phyloP scores from a whole-genome alignment of 2,113 vertebrate genomes.

The Leptocoma aspasia region DNA sequence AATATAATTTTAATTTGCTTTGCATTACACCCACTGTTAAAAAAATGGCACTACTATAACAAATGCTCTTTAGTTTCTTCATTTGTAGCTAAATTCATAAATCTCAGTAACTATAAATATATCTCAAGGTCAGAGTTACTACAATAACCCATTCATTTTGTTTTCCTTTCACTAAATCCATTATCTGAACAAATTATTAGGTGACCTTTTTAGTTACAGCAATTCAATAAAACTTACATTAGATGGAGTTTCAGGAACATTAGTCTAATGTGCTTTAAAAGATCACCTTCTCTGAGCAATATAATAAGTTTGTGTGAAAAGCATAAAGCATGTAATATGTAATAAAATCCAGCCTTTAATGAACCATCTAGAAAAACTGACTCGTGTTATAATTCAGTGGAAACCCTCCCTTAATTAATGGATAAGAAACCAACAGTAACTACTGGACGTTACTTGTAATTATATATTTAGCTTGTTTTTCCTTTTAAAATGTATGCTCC shows the following conservation, averaged over 20 bases:
- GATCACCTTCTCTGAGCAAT: conserved; percentile 86
- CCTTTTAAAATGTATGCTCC: not conserved
- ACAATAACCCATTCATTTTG: conserved; percentile 71
- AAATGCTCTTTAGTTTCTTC: conserved; percentile 40
- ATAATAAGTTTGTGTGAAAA: conserved; percentile 92
- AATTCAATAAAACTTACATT: conserved; percentile 86
- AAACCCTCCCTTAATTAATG: conserved; percentile 72
- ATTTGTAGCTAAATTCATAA: conserved; percentile 51
- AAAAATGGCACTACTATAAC: not conserved
- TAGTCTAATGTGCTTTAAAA: conserved; percentile 89
- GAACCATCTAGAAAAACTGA: conserved; percentile 81
- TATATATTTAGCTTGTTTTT: conserved; percentile 39
- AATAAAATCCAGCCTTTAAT: conserved; percentile 94
- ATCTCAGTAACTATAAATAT: conserved; percentile 45
- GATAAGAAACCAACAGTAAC: conserved; percentile 31
- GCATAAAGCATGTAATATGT: conserved; percentile 90
- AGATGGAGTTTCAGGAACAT: conserved; percentile 87
- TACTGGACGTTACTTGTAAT: conserved; percentile 1
- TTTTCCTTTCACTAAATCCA: conserved; percentile 74
- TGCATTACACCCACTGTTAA: not conserved
- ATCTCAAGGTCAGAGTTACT: conserved; percentile 71
- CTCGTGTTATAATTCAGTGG: conserved; percentile 65
- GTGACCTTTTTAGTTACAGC: conserved; percentile 81
- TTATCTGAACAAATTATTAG: conserved; percentile 78
- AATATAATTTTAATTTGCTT: not conserved